Base-by-base conservation (phyloP, 92 coral and sea anemone genomes). In the Scolanthus callimorphus region DNA sequence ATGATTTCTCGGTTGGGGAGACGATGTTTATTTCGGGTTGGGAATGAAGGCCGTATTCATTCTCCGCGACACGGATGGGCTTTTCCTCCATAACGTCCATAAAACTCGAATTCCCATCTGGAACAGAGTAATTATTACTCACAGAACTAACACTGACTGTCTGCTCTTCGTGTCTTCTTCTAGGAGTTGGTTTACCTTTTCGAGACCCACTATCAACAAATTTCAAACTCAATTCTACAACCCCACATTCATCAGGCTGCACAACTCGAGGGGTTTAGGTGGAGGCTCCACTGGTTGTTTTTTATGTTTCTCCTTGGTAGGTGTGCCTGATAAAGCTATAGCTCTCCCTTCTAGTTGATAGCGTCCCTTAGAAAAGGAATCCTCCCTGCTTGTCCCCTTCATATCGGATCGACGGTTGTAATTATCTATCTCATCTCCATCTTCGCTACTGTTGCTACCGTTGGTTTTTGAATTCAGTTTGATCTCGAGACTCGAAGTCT, bases 401-500 rank as follows among this genome's bases (percentile, higher is more conserved):
- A 4, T 20, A 3, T 55, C 62, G 15, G 31, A 24, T 57, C 59
- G 51, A 48, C 44, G 1, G 21, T 51, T 41, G 45, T 17, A 27
- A 26, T 28, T 44, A 6, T 41, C 43, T 10, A 29, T 59, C 22
- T 29, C 59, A 51, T 59, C 17, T 13, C 54, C 30, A 13, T 57
- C 37, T 45, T 51, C 31, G 21, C 43, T 56, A 19, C 34, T 52
- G 27, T 23, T 4, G 11, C 29, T 4, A 13, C 59, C 55, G 49
- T 30, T 55, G 54, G 65, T 68, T 55, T 48, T 49, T 43, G 27
- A n/a, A 17, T 45, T 75, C 24, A 87, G 83, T 59, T 87, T 82
- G 49, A 87, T 87, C 51, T 87, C 90, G n/a, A 87, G 59, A 59
- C 90, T 87, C 11, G 95, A 77, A 27, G 90, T 87, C 39, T 87